A percentile compares a stretch with the other conserved stretches of the same genome.
phyloP scores from a whole-genome alignment of 1,140 invertebrate genomes.

The Orussus abietinus region DNA sequence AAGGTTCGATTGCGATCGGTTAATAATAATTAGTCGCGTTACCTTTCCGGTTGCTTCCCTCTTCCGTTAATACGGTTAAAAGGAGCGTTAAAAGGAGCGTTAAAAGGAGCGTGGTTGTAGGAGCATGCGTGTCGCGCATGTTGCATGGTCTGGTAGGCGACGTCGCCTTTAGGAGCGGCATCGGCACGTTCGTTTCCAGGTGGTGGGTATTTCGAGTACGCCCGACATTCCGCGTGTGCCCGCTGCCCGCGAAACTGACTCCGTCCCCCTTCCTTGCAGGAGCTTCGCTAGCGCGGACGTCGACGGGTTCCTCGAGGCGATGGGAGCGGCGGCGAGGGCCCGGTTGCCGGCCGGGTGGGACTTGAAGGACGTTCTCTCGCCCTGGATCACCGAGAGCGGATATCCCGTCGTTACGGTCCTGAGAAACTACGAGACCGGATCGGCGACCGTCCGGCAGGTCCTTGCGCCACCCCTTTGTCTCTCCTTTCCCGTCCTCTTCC shows the following conservation, averaged over 20 bases:
- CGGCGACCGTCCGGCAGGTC: slow-evolving; percentile 52
- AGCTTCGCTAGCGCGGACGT: slow-evolving; percentile 57
- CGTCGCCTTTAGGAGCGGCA: slow-evolving; percentile 57
- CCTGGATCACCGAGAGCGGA: slow-evolving; percentile 63
- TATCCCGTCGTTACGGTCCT: slow-evolving; percentile 64
- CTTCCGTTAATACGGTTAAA: too few relatives aligned
- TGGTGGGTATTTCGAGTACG: slow-evolving; percentile 39
- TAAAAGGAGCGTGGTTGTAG: slow-evolving; percentile 42
- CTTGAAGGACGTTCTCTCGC: slow-evolving; percentile 55
- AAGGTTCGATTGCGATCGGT: slow-evolving; percentile 31
- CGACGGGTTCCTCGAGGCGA: slow-evolving; percentile 58
- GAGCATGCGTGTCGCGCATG: slow-evolving; percentile 67
- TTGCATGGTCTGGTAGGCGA: slow-evolving; percentile 62
- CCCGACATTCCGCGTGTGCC: slow-evolving; percentile 5
- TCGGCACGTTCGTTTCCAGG: slow-evolving; percentile 49
- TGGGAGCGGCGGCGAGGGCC: slow-evolving; percentile 53
- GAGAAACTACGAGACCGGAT: slow-evolving; percentile 51
- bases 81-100: not conserved
- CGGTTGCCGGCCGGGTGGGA: too few relatives aligned
- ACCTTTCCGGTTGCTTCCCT: too few relatives aligned
- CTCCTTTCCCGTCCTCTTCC: not conserved
- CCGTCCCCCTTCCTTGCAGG: slow-evolving; percentile 31
- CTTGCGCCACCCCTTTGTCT: not conserved
- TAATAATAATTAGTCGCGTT: too few relatives aligned
- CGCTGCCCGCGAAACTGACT: slow-evolving; percentile 3